These are phyloP conservation scores for Halocynthia aurantium DNA, from an alignment of 23 tunicate species.

Conservation along the genomic window DNA sequence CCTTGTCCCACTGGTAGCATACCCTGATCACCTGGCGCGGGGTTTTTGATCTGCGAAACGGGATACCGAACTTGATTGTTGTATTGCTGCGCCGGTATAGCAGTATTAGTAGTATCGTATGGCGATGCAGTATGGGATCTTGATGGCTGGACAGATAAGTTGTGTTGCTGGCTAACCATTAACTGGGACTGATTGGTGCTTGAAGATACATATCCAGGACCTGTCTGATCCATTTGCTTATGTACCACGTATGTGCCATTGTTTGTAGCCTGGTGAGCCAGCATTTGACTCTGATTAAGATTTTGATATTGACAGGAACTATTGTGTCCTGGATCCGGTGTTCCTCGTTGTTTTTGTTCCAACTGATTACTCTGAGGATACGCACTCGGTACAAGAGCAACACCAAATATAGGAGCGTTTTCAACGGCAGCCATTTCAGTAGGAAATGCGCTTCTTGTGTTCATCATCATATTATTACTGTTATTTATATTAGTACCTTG, in stretches of 20 bases:
- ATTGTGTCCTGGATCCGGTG: neutral
- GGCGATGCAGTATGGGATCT: neutral
- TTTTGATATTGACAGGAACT: conserved; percentile 15
- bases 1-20: neutral
- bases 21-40: neutral
- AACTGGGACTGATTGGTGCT: too few relatives aligned
- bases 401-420: too few relatives aligned
- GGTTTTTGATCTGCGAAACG: neutral
- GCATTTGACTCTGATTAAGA: neutral
- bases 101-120: neutral
- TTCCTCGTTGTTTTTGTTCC: too few relatives aligned
- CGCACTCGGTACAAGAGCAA: too few relatives aligned
- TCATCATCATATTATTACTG: conserved; percentile 16
- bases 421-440: too few relatives aligned
- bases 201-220: too few relatives aligned
- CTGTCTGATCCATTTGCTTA: too few relatives aligned
- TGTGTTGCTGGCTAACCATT: neutral
- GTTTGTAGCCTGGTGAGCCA: neutral
- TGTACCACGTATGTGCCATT: neutral
- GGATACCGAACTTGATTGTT: neutral
- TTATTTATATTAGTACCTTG: conserved; percentile 14
- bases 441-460: too few relatives aligned
- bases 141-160: neutral
- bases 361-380: too few relatives aligned
- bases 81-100: neutral